These are phyloP conservation scores for Brenthis hecate DNA, from an alignment of 2,888 invertebrate species.

Conservation along the genomic window DNA sequence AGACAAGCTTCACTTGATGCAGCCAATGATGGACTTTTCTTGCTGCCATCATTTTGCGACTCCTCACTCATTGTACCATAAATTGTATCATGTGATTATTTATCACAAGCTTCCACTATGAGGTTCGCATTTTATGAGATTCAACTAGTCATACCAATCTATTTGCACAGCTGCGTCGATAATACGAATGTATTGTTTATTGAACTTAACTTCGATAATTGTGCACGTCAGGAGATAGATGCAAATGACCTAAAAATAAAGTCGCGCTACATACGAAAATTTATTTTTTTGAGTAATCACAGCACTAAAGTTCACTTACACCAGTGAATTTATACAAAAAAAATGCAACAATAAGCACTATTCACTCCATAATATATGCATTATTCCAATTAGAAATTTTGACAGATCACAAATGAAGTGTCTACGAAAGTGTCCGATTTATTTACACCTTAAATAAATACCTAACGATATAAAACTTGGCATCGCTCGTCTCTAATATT, in stretches of 20 bases:
- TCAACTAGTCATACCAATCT: constrained; percentile 34
- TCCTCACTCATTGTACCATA: constrained; percentile 76
- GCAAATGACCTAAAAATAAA: constrained; percentile 40
- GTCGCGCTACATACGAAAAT: constrained; percentile 18
- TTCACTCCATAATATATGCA: constrained; percentile 14
- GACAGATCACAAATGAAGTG: constrained; percentile 39
- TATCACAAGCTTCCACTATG: constrained; percentile 49
- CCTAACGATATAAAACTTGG: constrained; percentile 58
- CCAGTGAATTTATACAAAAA: neutral
- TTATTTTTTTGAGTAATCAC: neutral
- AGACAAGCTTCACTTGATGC: constrained; percentile 45
- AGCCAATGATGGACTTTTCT: constrained; percentile 53
- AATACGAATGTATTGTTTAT: constrained; percentile 28
- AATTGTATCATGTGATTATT: constrained; percentile 54
- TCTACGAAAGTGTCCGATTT: constrained; percentile 16
- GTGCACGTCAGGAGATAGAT: constrained; percentile 27
- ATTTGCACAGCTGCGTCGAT: constrained; percentile 53
- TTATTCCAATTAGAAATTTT: constrained; percentile 43
- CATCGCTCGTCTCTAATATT: constrained; percentile 62
- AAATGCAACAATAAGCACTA: constrained; percentile 27
- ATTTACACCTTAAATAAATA: constrained; percentile 35
- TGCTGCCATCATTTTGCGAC: constrained; percentile 66
- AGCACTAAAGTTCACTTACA: constrained; percentile 17
- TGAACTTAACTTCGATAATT: constrained; percentile 34
- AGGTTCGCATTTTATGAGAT: constrained; percentile 57